phyloP scores from a whole-genome alignment of 1,140 invertebrate genomes.

The Brachionus rotundiformis region DNA sequence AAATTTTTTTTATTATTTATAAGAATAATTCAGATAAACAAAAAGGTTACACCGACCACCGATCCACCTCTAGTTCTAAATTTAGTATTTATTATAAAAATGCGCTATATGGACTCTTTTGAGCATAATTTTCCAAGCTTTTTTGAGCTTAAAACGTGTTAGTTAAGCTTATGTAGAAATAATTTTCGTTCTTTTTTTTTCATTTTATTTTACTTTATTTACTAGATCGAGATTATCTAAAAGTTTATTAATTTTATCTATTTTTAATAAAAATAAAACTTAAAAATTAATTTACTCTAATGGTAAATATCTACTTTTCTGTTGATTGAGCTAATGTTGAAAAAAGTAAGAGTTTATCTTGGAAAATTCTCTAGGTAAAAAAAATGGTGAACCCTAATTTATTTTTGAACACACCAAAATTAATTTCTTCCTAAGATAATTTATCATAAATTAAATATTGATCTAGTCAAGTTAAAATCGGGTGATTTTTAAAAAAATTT shows the following conservation, averaged over 20 bases:
- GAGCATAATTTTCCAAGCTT: neutral
- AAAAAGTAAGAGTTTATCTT: too few species aligned
- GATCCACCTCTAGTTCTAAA: neutral
- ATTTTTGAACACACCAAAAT: neutral
- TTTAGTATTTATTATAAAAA: neutral
- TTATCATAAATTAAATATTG: neutral
- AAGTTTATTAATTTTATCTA: too few species aligned
- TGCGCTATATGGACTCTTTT: slow-evolving; percentile 17
- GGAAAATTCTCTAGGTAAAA: neutral
- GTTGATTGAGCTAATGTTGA: too few species aligned
- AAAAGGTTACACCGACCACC: neutral
- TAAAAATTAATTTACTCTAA: too few species aligned
- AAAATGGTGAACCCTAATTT: neutral
- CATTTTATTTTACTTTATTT: neutral
- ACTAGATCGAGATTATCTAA: neutral
- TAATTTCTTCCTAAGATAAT: neutral
- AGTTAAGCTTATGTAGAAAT: neutral
- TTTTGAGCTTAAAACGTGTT: neutral
- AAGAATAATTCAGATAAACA: neutral
- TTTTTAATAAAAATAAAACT: neutral
- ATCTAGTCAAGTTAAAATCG: neutral
- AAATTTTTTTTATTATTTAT: neutral
- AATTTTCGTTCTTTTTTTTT: neutral
- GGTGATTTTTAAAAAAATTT: neutral
- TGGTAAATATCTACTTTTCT: too few species aligned